Base-by-base conservation (phyloP, 1,140 invertebrate genomes). In the Leptopilina clavipes region DNA sequence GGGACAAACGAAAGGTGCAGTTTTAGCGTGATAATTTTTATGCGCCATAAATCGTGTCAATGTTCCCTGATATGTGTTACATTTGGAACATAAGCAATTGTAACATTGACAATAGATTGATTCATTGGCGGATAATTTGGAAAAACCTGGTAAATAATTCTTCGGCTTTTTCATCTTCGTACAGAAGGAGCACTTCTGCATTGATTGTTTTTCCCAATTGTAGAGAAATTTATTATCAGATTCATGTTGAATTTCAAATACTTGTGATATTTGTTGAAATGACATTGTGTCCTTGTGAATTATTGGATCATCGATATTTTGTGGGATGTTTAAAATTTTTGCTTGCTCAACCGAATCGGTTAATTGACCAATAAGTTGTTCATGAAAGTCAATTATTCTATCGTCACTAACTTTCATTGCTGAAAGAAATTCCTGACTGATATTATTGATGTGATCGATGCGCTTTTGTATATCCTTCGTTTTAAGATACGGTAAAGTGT, bases 41-140 rank as follows among this genome's bases (percentile, higher is more conserved):
- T 90, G 89, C 0, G 82, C 76, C 12, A 76, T 54, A 37, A 88
- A 87, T 3, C 84, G 83, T 0, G 70, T 14, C 0, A 43, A 18
- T 18, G 37, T 85, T 6, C 84, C 88, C 59, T 89, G 87, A 17
- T 83, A 87, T 1, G 81, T 79, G 31, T 79, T 74, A 65, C 89
- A 90, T 44, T 84, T 79, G 19, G 86, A 78, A 72, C 89, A 90
- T 70, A 88, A 78, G 44, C 79, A 83, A 31, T 88, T 88, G 5
- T 82, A 82, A 70, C 89, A 90, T 2, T 81, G 74, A 71, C 89
- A 90, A 72, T 86, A 89, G 3, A 73, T 9, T 0, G 71, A 19
- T 14, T 84, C 82, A 12, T 85, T 74, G 7, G 19, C 73, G 0
- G 82, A 0, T 5, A 81, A 74, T 37, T 78, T 82, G 0, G 88